A percentile compares a stretch with the other conserved stretches of the same genome.
These are phyloP conservation scores for Agrilus mali DNA, from an alignment of 2,888 invertebrate genomes.

Conservation along the genomic window DNA sequence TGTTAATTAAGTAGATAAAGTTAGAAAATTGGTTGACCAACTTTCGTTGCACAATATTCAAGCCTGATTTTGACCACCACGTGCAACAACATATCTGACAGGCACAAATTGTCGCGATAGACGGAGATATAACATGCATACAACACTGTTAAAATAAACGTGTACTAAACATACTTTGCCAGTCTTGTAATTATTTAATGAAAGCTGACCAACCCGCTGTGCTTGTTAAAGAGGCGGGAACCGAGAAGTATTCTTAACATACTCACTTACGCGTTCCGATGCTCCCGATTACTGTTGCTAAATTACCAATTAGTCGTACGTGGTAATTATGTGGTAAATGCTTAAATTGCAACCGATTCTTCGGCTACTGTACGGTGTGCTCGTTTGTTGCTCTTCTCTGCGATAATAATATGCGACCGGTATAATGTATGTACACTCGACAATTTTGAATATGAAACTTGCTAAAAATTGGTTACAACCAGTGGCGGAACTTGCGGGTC, in stretches of 20 bases:
- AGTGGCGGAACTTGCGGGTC: no score
- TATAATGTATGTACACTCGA: not conserved
- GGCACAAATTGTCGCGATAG: no score
- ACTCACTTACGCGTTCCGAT: conserved; percentile 8
- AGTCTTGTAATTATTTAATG: conserved; percentile 9
- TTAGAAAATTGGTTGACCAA: no score
- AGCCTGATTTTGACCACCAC: no score
- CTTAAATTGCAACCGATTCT: conserved; percentile 12
- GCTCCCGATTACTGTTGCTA: conserved; percentile 19
- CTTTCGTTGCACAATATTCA: no score
- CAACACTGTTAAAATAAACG: no score
- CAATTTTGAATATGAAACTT: no score
- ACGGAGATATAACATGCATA: no score
- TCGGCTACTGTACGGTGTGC: conserved; percentile 12
- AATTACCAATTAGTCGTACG: conserved; percentile 25
- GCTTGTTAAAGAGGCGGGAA: conserved; percentile 12
- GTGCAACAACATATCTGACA: no score
- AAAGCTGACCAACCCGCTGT: conserved; percentile 9
- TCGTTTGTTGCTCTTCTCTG: conserved; percentile 6
- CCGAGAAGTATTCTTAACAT: not conserved
- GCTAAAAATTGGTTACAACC: no score
- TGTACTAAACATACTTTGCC: no score
- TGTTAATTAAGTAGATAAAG: no score
- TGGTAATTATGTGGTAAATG: conserved; percentile 22
- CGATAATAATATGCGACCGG: conserved; percentile 6